Evolutionary conservation across 2,888 invertebrate species (phyloP).

Genomic region (Drosophila nr. medialis): DNA sequence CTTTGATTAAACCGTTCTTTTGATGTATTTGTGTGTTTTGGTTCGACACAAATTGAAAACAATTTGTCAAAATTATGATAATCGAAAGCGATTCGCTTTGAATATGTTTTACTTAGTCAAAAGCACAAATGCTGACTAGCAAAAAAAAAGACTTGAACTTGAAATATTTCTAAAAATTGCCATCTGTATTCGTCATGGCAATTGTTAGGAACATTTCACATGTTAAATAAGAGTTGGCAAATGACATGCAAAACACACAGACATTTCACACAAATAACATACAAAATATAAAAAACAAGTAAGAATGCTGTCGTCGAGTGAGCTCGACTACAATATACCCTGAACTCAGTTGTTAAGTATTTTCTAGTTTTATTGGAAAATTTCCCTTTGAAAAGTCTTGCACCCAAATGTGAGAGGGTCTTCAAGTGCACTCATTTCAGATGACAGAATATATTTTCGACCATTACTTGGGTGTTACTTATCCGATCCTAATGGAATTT

Average conservation of each 20-base stretch:
- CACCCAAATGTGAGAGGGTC: too few species aligned
- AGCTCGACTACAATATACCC: neutral
- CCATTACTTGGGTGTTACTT: too few species aligned
- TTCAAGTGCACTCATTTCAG: too few species aligned
- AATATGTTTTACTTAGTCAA: neutral
- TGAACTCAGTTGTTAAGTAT: too few species aligned
- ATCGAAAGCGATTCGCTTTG: neutral
- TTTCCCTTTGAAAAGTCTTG: too few species aligned
- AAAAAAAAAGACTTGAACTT: neutral
- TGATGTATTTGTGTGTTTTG: slow-evolving; percentile 3
- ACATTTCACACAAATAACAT: neutral
- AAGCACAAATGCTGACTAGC: neutral
- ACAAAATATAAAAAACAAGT: neutral
- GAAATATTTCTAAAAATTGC: neutral
- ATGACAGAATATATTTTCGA: too few species aligned
- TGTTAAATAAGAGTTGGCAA: neutral
- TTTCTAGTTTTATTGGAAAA: too few species aligned
- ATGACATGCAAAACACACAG: neutral
- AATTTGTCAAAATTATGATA: neutral
- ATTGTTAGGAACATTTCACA: neutral
- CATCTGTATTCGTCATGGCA: neutral
- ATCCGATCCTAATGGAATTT: too few species aligned
- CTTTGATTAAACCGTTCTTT: slow-evolving; percentile 21
- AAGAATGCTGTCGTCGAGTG: neutral
- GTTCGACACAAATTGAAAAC: slow-evolving; percentile 3